A percentile compares a stretch with the other conserved stretches of the same genome.
These are phyloP conservation scores for Accipiter virgatus DNA, from an alignment of 2,113 vertebrate species.

Conservation along the genomic window DNA sequence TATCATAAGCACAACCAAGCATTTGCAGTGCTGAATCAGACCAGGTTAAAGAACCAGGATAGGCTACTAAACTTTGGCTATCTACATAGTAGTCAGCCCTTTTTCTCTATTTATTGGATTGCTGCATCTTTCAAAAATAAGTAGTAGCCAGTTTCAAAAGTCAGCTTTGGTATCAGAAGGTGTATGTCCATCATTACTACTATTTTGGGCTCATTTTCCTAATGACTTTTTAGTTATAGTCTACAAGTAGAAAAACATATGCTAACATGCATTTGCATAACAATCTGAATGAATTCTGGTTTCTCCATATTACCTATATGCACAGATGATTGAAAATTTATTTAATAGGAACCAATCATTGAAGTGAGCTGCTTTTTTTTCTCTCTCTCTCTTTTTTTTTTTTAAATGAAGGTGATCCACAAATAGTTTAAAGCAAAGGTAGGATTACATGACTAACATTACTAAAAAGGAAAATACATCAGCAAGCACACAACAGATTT, in stretches of 20 bases:
- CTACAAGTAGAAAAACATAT: not conserved
- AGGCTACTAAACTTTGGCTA: not conserved
- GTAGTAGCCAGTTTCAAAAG: not conserved
- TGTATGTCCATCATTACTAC: not conserved
- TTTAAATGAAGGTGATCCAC: not conserved
- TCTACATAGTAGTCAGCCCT: not conserved
- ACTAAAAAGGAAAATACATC: not conserved
- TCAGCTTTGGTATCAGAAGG: not conserved
- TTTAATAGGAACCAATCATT: not conserved
- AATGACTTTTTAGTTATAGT: not conserved
- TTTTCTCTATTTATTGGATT: not conserved
- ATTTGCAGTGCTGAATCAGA: not conserved
- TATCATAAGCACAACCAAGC: not conserved
- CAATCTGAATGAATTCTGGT: not conserved
- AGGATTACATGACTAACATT: not conserved
- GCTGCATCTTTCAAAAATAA: not conserved
- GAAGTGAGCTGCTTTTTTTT: not conserved
- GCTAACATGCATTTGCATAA: not conserved
- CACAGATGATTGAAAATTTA: not conserved
- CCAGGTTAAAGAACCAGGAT: not conserved
- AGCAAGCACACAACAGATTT: not conserved
- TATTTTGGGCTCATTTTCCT: not conserved
- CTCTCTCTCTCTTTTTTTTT: not conserved
- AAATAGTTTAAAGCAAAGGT: not conserved
- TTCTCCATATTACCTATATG: not conserved